These are phyloP conservation scores for Tapirus terrestris DNA, from an alignment of 2,113 vertebrate species.

Conservation along the genomic window DNA sequence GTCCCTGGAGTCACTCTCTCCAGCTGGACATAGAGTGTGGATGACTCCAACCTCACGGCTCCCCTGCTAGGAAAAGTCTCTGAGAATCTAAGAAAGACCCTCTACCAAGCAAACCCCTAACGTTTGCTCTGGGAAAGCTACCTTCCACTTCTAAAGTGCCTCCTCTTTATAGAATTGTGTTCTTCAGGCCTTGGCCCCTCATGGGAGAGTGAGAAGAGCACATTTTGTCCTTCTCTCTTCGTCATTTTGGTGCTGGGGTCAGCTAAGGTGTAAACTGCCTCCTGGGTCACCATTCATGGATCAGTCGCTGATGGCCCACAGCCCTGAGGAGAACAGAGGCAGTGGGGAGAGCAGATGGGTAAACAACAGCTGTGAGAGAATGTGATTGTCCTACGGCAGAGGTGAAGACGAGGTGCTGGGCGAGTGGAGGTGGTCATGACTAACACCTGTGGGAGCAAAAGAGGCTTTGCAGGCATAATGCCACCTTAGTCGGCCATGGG, in stretches of 20 bases:
- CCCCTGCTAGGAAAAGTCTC: not conserved
- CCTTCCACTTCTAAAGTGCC: not conserved
- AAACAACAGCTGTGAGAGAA: not conserved
- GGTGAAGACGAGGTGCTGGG: not conserved
- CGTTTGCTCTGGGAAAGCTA: not conserved
- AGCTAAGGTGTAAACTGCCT: not conserved
- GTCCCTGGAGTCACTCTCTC: not conserved
- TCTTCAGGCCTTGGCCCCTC: not conserved
- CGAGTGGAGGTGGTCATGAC: not conserved
- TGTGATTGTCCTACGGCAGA: accelerated
- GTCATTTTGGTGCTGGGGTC: not conserved
- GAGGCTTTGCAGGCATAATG: not conserved
- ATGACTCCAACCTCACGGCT: not conserved
- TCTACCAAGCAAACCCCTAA: not conserved
- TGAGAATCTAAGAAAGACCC: not conserved
- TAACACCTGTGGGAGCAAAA: not conserved
- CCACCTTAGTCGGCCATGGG: not conserved
- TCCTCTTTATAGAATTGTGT: not conserved
- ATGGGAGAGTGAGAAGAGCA: not conserved
- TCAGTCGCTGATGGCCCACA: not conserved
- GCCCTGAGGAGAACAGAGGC: not conserved
- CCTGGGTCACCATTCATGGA: not conserved
- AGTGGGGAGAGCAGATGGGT: too few relatives aligned
- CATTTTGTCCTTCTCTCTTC: not conserved
- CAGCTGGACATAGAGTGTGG: not conserved